Base-by-base conservation (phyloP, 2,797 vertebrate genomes). In the Danionella dracula region DNA sequence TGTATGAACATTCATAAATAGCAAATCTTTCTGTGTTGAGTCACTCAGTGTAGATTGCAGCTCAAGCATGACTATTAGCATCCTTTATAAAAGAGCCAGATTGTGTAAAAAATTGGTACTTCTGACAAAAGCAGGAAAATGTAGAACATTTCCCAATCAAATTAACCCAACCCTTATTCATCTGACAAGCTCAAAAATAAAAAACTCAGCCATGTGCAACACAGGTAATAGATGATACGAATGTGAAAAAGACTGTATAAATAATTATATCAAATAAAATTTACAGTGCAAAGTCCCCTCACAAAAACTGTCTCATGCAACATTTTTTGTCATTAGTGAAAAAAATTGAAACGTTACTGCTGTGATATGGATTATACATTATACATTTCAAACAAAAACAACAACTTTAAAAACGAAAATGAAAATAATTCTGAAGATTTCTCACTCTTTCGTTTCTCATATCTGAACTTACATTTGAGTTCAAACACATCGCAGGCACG, bases 1-100 rank as follows among this genome's bases (percentile, higher is more conserved):
- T 71, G 81, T 76, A 76, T 79, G 74, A 81, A 82, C 78, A 72
- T 73, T 70, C 76, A 74, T 75, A 81, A 68, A 66, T 66, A 62
- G 65, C 56, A 75, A 57, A 71, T 57, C 34, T 49, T 31, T 66
- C 55, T 66, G 60, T 53, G 54, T 72, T 65, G 67, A 46, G 59
- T 69, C 54, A 58, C 34, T 57, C 56, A 46, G 45, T 68, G 49
- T 50, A 74, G 34, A 34, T 13, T 70, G 53, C 66, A 45, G 46
- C 48, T 35, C 57, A 63, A 34, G 51, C 42, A 46, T 56, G 42
- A 74, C 35, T 67, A n/a, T 61, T 61, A 42, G 51, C 59, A 54
- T 62, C 38, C 19, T 40, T 44, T 29, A 20, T 23, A 31, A 41
- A 50, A 10, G 20, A 17, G 7, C 13, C 32, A 6, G 23, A 54